These are phyloP conservation scores for Rhodophaea formosa DNA, from an alignment of 2,888 invertebrate species.

Conservation along the genomic window DNA sequence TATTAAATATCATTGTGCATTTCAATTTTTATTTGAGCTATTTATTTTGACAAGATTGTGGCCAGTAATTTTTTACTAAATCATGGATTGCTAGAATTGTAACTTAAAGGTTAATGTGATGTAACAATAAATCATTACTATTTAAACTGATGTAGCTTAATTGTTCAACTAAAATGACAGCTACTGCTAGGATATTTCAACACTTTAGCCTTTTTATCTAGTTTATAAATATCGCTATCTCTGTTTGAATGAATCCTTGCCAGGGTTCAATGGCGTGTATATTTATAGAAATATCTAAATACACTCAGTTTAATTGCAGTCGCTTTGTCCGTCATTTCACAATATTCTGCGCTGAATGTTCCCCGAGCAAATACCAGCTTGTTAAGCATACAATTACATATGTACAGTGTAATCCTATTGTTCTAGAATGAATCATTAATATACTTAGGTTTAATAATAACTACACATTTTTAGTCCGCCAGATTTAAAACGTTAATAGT, in stretches of 20 bases:
- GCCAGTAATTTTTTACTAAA: no score
- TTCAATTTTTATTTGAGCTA: no score
- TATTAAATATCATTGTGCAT: no score
- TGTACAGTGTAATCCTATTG: conserved; percentile 10
- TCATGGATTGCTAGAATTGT: no score
- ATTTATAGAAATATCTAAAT: conserved; percentile 12
- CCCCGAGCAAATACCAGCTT: conserved; percentile 8
- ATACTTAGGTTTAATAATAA: no score
- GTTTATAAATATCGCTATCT: conserved; percentile 1
- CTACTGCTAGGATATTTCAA: background rate
- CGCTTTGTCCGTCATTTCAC: conserved; percentile 13
- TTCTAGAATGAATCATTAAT: conserved; percentile 3
- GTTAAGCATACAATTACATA: conserved; percentile 3
- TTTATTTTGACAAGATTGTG: no score
- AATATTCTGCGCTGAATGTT: conserved; percentile 9
- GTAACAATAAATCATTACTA: no score
- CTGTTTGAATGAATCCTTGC: background rate
- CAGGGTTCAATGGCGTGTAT: conserved; percentile 6
- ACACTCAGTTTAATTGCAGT: conserved; percentile 10
- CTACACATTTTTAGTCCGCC: no score
- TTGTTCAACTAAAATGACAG: no score
- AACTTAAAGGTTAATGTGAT: no score
- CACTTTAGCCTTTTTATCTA: background rate
- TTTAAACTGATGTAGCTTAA: no score
- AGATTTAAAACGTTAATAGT: no score